phyloP scores from a whole-genome alignment of 2,797 vertebrate genomes.

The Streptopelia turtur region DNA sequence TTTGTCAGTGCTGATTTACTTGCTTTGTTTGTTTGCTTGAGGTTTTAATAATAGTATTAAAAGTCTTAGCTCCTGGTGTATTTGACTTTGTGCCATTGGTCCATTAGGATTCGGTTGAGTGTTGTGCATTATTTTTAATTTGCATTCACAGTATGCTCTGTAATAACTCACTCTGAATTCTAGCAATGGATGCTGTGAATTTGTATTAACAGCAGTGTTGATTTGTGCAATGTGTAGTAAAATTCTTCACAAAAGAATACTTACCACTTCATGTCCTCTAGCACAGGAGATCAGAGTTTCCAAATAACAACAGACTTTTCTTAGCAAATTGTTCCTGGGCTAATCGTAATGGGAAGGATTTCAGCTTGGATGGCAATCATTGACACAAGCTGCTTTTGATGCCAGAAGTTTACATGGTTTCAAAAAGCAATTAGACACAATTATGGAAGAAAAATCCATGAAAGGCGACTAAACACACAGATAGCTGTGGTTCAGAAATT shows the following conservation, averaged over 20 bases:
- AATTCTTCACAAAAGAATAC: constrained; percentile 25
- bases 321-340: constrained; percentile 19
- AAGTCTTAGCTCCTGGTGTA: constrained; percentile 48
- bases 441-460: constrained; percentile 23
- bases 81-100: constrained; percentile 47
- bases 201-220: constrained; percentile 19
- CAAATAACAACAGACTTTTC: constrained; percentile 21
- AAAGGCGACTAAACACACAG: neutral
- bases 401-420: constrained; percentile 29
- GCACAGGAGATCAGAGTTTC: neutral
- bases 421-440: constrained; percentile 46
- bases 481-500: constrained; percentile 5
- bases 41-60: constrained; percentile 44
- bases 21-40: constrained; percentile 41
- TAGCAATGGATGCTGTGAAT: constrained; percentile 58
- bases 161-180: constrained; percentile 61
- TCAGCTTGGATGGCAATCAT: constrained; percentile 28
- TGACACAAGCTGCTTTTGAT: constrained; percentile 16
- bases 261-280: neutral
- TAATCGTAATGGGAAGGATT: neutral
- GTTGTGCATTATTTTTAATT: constrained; percentile 58
- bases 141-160: constrained; percentile 64
- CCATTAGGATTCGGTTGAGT: constrained; percentile 59
- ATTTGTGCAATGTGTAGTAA: constrained; percentile 16
- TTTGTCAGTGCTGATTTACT: constrained; percentile 41